Evolutionary conservation across 2,113 vertebrate genomes (phyloP).

Genomic region (Athene noctua): DNA sequence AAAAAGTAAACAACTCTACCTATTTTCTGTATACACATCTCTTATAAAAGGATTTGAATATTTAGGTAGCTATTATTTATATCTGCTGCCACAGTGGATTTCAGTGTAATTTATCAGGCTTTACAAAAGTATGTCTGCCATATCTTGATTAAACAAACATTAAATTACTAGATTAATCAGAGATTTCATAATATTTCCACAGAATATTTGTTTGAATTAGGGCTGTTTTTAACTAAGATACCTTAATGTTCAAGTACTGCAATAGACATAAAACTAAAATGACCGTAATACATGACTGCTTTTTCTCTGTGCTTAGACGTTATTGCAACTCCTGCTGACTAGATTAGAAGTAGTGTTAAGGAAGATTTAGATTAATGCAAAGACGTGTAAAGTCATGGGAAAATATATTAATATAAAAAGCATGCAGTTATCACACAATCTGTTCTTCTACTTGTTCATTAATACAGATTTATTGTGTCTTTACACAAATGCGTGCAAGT

Average conservation of each 20-base stretch:
- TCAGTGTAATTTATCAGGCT: slow-evolving; percentile 30
- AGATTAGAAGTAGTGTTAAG: neutral
- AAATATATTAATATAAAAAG: neutral
- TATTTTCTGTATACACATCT: neutral
- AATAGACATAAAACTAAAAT: neutral
- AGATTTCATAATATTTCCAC: slow-evolving; percentile 17
- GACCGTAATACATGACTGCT: neutral
- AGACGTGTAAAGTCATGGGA: neutral
- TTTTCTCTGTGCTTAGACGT: neutral
- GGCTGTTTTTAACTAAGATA: neutral
- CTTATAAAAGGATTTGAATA: slow-evolving; percentile 19
- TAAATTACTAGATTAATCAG: neutral
- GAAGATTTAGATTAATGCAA: neutral
- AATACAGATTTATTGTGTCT: neutral
- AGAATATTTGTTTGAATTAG: slow-evolving; percentile 9
- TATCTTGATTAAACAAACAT: slow-evolving; percentile 48
- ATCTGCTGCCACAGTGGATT: neutral
- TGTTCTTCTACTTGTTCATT: neutral
- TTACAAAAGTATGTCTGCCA: neutral
- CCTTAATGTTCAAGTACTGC: neutral
- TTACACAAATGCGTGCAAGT: neutral
- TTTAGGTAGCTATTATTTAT: slow-evolving; percentile 13
- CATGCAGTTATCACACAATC: neutral
- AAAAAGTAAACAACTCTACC: slow-evolving; percentile 29
- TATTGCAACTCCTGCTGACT: neutral